These are phyloP conservation scores for Hippoglossus hippoglossus DNA, from an alignment of 2,797 vertebrate genomes.

Conservation along the genomic window DNA sequence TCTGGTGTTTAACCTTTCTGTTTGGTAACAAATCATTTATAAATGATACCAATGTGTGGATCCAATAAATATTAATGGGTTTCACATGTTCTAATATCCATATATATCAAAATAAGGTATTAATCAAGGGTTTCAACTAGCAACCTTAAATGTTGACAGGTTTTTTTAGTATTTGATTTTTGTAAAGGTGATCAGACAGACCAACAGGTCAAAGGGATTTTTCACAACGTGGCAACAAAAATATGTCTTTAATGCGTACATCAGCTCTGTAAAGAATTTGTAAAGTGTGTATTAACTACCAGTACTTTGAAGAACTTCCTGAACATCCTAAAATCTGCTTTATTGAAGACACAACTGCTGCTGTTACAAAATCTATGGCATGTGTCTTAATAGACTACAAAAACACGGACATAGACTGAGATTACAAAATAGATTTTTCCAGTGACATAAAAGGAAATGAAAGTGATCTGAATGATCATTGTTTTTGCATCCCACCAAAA, in stretches of 20 bases:
- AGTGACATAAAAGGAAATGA: background rate
- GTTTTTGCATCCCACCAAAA: constrained; percentile 19
- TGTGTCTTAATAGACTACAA: background rate
- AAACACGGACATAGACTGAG: background rate
- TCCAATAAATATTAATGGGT: background rate
- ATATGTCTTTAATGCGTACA: background rate
- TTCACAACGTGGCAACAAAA: background rate
- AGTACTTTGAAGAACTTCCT: background rate
- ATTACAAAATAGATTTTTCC: background rate
- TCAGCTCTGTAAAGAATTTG: background rate
- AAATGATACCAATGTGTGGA: too few species aligned
- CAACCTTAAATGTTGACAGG: background rate
- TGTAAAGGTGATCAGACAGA: background rate
- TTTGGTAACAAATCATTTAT: background rate
- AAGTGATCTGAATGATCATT: constrained; percentile 1
- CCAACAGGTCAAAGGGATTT: background rate
- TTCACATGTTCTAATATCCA: background rate
- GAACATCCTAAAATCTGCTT: background rate
- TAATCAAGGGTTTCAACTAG: background rate
- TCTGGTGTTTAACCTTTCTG: background rate
- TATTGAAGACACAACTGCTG: background rate
- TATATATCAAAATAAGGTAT: background rate
- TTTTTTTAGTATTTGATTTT: background rate
- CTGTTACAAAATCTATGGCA: background rate
- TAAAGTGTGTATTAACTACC: too few species aligned